Percentiles rank a stretch among this genome's conserved stretches.
phyloP scores from a whole-genome alignment of 2,113 vertebrate species.

The Fukomys damarensis region DNA sequence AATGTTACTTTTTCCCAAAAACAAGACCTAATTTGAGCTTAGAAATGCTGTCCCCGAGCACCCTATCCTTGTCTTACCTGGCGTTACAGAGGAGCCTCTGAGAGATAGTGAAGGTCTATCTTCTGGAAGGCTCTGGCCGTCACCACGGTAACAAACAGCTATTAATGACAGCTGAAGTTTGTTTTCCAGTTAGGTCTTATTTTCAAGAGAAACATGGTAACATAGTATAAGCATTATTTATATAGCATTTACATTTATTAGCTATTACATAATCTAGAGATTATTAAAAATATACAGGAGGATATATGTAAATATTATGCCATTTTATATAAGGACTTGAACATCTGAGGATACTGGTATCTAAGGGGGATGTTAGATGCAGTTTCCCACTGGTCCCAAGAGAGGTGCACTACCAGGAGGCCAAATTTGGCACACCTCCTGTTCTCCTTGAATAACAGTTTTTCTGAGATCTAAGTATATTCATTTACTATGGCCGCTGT shows the following conservation, averaged over 20 bases:
- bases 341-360: neutral
- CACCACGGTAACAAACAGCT: neutral
- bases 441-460: neutral
- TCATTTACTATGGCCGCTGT: neutral
- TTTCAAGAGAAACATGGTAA: neutral
- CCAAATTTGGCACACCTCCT: neutral
- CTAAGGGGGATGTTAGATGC: neutral
- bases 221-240: neutral
- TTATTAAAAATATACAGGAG: neutral
- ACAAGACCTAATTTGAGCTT: neutral
- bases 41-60: neutral
- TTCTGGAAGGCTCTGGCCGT: neutral
- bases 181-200: neutral
- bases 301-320: neutral
- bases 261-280: neutral
- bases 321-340: neutral
- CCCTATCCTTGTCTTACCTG: neutral
- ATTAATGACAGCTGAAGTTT: neutral
- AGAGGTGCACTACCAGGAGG: neutral
- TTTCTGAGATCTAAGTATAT: neutral
- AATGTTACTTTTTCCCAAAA: neutral
- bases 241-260: neutral
- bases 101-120: neutral
- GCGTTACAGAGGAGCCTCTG: neutral
- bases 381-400: neutral